Percentiles rank a stretch among this genome's conserved stretches.
phyloP scores from a whole-genome alignment of 1,140 invertebrate genomes.

The Cyclina sinensis region DNA sequence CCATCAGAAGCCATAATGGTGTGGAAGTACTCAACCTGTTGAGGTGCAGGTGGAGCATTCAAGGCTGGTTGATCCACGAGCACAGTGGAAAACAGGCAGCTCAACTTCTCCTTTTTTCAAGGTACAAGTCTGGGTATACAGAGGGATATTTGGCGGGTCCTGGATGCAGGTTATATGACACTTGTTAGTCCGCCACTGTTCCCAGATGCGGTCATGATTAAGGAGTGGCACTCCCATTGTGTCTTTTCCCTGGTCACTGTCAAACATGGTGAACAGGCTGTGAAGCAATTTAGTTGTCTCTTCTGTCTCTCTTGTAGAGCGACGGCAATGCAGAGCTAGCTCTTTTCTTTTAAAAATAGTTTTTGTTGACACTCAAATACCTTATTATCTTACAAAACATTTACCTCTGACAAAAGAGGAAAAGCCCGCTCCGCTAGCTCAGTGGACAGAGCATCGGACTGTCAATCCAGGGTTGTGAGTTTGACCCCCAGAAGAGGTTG shows the following conservation, averaged over 20 bases:
- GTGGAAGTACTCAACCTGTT: too few relatives aligned
- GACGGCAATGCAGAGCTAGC: conserved; percentile 69
- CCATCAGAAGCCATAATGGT: too few relatives aligned
- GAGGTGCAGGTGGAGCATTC: conserved; percentile 65
- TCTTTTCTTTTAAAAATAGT: too few relatives aligned
- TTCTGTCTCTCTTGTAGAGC: conserved; percentile 64
- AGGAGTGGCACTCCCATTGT: conserved; percentile 70
- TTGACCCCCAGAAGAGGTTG: too few relatives aligned
- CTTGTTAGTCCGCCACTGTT: conserved; percentile 66
- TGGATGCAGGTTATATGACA: conserved; percentile 73
- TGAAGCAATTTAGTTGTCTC: conserved; percentile 50
- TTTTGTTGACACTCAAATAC: too few relatives aligned
- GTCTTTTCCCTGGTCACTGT: conserved; percentile 60
- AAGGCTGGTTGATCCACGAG: conserved; percentile 39
- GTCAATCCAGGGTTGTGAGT: too few relatives aligned
- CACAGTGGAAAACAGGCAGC: conserved; percentile 58
- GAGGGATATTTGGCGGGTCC: conserved; percentile 66
- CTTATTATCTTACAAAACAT: too few relatives aligned
- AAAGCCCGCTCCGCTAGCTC: too few relatives aligned
- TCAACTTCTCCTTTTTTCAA: conserved; percentile 62
- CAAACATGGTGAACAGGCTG: conserved; percentile 40
- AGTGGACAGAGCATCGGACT: too few relatives aligned
- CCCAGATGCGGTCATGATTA: conserved; percentile 35
- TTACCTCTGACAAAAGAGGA: too few relatives aligned
- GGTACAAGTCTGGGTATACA: conserved; percentile 72